Evolutionary conservation across 2,113 vertebrate species (phyloP), one percentile per base, ranked within the genome.

Genomic region (Eleginops maclovinus): DNA sequence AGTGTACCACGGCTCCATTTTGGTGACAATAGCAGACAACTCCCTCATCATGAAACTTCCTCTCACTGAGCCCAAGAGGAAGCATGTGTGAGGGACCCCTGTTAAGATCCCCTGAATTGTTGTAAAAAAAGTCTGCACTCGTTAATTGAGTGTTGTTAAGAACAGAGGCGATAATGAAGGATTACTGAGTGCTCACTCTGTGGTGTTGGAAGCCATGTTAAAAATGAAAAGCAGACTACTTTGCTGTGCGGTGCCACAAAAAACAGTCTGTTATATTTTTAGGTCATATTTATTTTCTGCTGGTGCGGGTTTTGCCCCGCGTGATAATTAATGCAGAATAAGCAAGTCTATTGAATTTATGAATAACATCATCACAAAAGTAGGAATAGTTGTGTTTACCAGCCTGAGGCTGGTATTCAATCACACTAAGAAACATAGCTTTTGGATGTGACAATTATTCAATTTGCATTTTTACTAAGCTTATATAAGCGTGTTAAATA

Each of bases 311-410:
- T 87, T 85, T 66, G 53, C 84, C 75, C 72, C 9, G 9, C 12
- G 26, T 88, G 79, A 75, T 89, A 82, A 82, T 91, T 81, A 77
- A 86, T 90, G 87, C 67, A 83, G 86, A 88, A 86, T 70, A 87
- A 83, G 58, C 55, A 75, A 82, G 78, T 75, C 74, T 78, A 70
- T 79, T 86, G 76, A 88, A 91, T 89, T 87, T 82, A 85, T 86
- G 82, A 87, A 88, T 84, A 87, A 64, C 31, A 81, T 79, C 44
- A 81, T 72, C 80, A 84, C 72, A 79, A 70, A 83, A n/a, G 26
- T 56, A 72, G 54, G 62, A 82, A 75, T 79, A 51, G 49, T 51
- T 19, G 3, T 72, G 64, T 44, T 63, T 49, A 68, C 43, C 41
- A 72, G 74, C 87, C 79, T 36, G 16, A 21, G 70, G 75, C 58